Evolutionary conservation across 2,797 vertebrate species (phyloP), one percentile per base, ranked within the genome.

Genomic region (Zalophus californianus): DNA sequence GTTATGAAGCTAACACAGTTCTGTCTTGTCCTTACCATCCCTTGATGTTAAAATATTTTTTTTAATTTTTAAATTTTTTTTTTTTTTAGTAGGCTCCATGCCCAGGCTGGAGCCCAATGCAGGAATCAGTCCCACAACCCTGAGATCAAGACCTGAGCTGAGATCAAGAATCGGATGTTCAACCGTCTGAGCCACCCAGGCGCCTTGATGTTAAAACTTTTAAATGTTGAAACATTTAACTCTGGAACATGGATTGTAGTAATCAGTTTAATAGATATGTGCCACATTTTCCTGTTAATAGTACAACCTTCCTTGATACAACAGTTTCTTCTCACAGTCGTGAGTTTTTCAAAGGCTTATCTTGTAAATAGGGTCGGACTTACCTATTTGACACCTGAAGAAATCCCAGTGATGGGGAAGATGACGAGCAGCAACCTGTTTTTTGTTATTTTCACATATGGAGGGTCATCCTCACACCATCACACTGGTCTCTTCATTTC

Each of bases 221-320:
- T 79, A 95, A 82, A 89, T 58, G 38, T 38, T 70, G 68, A 89
- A 90, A 58, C 78, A 48, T 79, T 94, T 88, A 80, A 84, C 54
- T 80, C 73, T 90, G 83, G 25, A 14, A 52, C n/a, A 48, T 35
- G 35, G 89, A 32, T 73, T 23, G 32, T 90, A 70, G 72, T 79
- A 44, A 29, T 82, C 77, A 64, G 3, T 80, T 94, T 96, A 90
- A 80, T 52, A 93, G 62, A 52, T 29, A 20, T 0, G 0, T 3
- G 50, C n/a, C 50, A 38, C 18, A 25, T 95, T 79, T 94, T 75
- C 23, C 85, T 66, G 48, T 68, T 10, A 44, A 58, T 50, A 16
- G 32, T 29, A 38, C 12, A 56, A 8, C 3, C 25, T 70, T 89
- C 90, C 32, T 86, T 75, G 90, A 11, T 56, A 25, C 2, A 38